Percentiles rank a stretch among this genome's conserved stretches.
These are phyloP conservation scores for Parascotia fuliginaria DNA, from an alignment of 2,888 invertebrate species.

Conservation along the genomic window DNA sequence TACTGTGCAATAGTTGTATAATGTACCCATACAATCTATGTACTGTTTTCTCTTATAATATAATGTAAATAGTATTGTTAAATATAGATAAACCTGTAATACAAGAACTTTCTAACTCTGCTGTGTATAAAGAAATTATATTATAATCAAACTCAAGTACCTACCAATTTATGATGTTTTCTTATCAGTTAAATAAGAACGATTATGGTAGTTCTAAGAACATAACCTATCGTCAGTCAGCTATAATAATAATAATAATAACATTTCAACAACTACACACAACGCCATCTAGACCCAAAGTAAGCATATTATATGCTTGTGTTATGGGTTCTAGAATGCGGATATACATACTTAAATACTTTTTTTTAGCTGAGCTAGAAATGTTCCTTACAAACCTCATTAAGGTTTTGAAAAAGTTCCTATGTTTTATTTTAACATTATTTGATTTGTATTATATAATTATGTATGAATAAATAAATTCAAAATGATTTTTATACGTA, in stretches of 20 bases:
- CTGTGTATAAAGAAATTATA: not conserved
- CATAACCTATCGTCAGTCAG: too few species aligned
- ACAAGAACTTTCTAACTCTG: conserved; percentile 29
- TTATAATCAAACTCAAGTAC: not conserved
- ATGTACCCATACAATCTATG: too few species aligned
- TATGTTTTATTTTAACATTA: conserved; percentile 56
- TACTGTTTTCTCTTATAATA: not conserved
- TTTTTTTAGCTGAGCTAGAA: conserved; percentile 26
- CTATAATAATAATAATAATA: too few species aligned
- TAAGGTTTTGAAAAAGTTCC: conserved; percentile 66
- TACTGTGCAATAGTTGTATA: too few species aligned
- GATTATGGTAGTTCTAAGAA: not conserved
- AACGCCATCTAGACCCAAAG: too few species aligned
- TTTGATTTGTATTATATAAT: conserved; percentile 23
- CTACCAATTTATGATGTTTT: not conserved
- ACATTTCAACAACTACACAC: too few species aligned
- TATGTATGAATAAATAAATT: conserved; percentile 33
- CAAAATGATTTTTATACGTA: conserved; percentile 51
- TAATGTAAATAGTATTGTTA: not conserved
- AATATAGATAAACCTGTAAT: not conserved
- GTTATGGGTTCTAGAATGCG: too few species aligned
- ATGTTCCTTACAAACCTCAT: conserved; percentile 24
- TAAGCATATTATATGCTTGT: too few species aligned
- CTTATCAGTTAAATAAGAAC: not conserved
- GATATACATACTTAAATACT: too few species aligned